A percentile compares a stretch with the other conserved stretches of the same genome.
Evolutionary conservation across 1,140 invertebrate genomes (phyloP).

Genomic region (Muscidifurax raptorellus): DNA sequence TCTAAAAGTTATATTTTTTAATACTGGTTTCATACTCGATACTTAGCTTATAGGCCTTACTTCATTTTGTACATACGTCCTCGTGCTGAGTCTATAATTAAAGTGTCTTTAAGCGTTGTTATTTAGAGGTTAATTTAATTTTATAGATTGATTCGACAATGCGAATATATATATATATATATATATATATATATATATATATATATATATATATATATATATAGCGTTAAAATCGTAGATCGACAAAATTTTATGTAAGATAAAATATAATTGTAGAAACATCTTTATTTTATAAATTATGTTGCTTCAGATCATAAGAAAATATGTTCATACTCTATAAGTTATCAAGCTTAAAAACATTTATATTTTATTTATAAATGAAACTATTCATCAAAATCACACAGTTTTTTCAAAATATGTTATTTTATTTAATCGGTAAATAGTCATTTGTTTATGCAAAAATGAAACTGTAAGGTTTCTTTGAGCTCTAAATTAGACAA

Average conservation of each 20-base stretch:
- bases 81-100: slow-evolving; percentile 31
- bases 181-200: too few species aligned
- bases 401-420: not conserved
- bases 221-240: slow-evolving; percentile 24
- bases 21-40: slow-evolving; percentile 45
- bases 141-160: slow-evolving; percentile 6
- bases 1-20: slow-evolving; percentile 50
- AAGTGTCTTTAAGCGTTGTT: slow-evolving; percentile 23
- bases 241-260: slow-evolving; percentile 1
- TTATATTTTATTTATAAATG: not conserved
- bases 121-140: slow-evolving; percentile 32
- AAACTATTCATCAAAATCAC: slow-evolving; percentile 1
- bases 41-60: slow-evolving; percentile 10
- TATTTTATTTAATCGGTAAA: not conserved
- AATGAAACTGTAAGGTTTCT: not conserved
- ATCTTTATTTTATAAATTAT: slow-evolving; percentile 9
- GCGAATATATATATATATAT: slow-evolving; percentile 23
- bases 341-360: slow-evolving; percentile 18
- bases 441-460: not conserved
- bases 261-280: slow-evolving; percentile 9
- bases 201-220: too few species aligned
- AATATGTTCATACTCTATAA: slow-evolving; percentile 13
- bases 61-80: slow-evolving; percentile 40
- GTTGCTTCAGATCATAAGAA: not conserved
- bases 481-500: too few species aligned